Base-by-base conservation (phyloP, 2,888 invertebrate genomes). In the Phorcus lineatus region DNA sequence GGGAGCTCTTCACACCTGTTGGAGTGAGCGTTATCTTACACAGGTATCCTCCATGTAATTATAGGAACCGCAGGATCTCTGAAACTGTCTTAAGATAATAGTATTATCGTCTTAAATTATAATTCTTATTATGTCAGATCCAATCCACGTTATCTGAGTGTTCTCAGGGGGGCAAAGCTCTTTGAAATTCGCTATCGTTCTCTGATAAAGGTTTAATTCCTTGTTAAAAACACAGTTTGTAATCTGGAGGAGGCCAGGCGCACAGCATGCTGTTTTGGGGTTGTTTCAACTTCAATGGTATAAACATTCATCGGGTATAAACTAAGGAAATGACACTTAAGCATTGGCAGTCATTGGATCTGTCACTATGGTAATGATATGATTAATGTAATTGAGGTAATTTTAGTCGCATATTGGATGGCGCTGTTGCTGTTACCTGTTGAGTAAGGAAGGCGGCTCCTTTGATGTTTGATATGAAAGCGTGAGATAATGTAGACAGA, bases 1-100 rank as follows among this genome's bases (percentile, higher is more conserved):
- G 11, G 13, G 6, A 22, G 22, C 57, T 7, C 19, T 70, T 70
- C 70, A 70, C 70, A 36, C 70, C 70, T 40, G 70, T 70, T 19
- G 28, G 47, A 47, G 13, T 9, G 4, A 13, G 22, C 62, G 24
- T 54, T 79, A 74, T 74, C 52, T 19, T 19, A 17, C 55, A 62
- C 74, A 57, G 74, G 57, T 74, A 79, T 16, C 54, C 57, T 40
- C 9, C 47, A 31, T 70, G 70, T 78, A 70, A 78, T 78, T 55
- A 11, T 31, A 52, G 16, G 67, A 11, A 13, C 55, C 17, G 16
- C 28, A 24, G 62, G 28, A 28, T 11, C 62, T 24, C 62, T 62
- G 62, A 62, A 28, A 24, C 62, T 62, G 70, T 70, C 70, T 70
- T 70, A 36, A 70, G 70, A 70, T 70, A 70, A 40, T 70, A 36